Evolutionary conservation across 2,888 invertebrate species (phyloP), one percentile per base, ranked within the genome.

Genomic region (Lissonota sp.): DNA sequence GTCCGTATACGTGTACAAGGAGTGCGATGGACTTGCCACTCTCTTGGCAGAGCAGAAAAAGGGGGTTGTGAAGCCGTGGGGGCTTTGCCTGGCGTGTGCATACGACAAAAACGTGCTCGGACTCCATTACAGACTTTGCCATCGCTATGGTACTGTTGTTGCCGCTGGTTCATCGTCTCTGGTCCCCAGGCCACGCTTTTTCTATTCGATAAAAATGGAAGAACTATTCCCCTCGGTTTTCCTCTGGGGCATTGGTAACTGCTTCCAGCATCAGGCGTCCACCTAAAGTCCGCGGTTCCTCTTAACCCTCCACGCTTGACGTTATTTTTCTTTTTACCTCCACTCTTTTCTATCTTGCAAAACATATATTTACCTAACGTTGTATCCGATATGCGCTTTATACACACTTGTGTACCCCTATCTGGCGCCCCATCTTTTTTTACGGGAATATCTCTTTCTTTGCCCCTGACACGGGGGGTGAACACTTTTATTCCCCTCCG

Each of bases 61-160:
- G 86, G 80, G 85, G 86, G 86, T 87, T 84, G 87, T 87, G 88
- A 88, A 88, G 87, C 88, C 88, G 85, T 88, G 85, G 87, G 88
- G 87, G 88, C 88, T 88, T 85, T 88, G 87, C 88, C 26, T 88
- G 86, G 88, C 89, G 88, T 89, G 89, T 88, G 89, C 89, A 71
- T 71, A 87, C 87, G 89, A 88, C 86, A 88, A 86, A 87, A 88
- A 89, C 88, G 89, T 89, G 89, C 87, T 84, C 85, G 88, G 88
- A 89, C 88, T 89, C 88, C 86, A 89, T 88, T 88, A 88, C 86
- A 80, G 82, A 75, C 82, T 86, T 73, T 72, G 55, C 44, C 63
- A 49, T 46, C 51, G 51, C 57, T 55, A 63, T 66, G 72, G 63
- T 49, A 53, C 62, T 57, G 44, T 62, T 55, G 73, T 58, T 67